Evolutionary conservation across 1,140 invertebrate species (phyloP).

Genomic region (Philotrypesis tridentata): DNA sequence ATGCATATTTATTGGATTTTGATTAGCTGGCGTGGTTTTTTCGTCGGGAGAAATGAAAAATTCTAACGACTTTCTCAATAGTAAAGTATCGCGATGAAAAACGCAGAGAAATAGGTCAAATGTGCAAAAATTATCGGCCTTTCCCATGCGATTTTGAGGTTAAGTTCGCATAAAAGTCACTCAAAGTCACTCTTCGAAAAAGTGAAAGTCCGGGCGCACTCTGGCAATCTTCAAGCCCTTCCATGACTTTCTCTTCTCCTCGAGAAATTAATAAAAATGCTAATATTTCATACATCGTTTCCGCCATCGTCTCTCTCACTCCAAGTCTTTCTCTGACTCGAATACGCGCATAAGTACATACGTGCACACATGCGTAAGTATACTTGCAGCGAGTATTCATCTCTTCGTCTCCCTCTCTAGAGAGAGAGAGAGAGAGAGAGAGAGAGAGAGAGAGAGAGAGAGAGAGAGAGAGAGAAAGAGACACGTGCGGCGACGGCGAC

Average conservation of each 20-base stretch:
- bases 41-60: too few relatives aligned
- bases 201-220: background rate
- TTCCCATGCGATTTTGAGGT: background rate
- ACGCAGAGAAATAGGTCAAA: too few relatives aligned
- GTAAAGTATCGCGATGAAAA: too few relatives aligned
- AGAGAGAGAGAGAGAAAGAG: too few relatives aligned
- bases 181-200: background rate
- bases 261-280: background rate
- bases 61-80: too few relatives aligned
- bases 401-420: background rate
- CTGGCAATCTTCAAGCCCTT: background rate
- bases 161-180: background rate
- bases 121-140: background rate
- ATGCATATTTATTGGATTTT: too few relatives aligned
- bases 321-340: constrained; percentile 17
- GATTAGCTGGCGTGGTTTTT: too few relatives aligned
- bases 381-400: background rate
- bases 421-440: too few relatives aligned
- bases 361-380: too few relatives aligned
- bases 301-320: constrained; percentile 46
- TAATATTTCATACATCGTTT: background rate
- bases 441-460: too few relatives aligned
- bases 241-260: background rate
- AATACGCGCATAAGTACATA: background rate
- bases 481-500: background rate